Conservation (phyloP, 2,113 vertebrate genomes). For the Gymnarchus niloticus region DNA sequence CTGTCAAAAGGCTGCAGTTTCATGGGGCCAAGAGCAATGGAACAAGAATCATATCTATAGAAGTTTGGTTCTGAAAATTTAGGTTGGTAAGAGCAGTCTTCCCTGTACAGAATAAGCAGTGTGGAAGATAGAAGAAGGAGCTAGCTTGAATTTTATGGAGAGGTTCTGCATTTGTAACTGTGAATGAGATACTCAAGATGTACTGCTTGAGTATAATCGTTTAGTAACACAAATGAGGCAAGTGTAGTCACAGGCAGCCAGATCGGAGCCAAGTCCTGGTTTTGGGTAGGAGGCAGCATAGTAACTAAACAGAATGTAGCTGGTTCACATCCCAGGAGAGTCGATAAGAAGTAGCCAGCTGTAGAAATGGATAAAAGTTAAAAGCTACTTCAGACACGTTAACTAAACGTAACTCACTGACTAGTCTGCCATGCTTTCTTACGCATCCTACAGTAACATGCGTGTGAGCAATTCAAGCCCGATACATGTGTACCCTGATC, state of each 20-base stretch:
- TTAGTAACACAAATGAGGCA: background rate
- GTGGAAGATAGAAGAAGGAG: background rate
- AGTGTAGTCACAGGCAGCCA: background rate
- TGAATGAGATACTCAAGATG: background rate
- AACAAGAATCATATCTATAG: background rate
- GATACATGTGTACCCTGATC: too few relatives aligned
- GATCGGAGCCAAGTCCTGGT: background rate
- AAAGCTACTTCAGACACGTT: background rate
- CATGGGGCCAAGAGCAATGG: background rate
- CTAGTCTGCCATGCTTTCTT: background rate
- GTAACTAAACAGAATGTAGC: background rate
- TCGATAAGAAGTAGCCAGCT: background rate
- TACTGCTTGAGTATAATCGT: background rate
- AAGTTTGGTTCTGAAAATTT: background rate
- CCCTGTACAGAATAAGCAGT: background rate
- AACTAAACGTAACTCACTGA: background rate
- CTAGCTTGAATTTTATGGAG: background rate
- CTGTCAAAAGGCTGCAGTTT: background rate
- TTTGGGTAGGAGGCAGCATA: background rate
- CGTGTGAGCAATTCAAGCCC: background rate
- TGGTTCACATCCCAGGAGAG: background rate
- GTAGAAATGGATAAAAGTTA: background rate
- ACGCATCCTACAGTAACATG: background rate
- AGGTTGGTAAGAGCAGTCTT: background rate
- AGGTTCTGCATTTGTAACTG: background rate